These are phyloP conservation scores for Cygnus buccinator DNA, from an alignment of 2,113 vertebrate species.

Conservation along the genomic window DNA sequence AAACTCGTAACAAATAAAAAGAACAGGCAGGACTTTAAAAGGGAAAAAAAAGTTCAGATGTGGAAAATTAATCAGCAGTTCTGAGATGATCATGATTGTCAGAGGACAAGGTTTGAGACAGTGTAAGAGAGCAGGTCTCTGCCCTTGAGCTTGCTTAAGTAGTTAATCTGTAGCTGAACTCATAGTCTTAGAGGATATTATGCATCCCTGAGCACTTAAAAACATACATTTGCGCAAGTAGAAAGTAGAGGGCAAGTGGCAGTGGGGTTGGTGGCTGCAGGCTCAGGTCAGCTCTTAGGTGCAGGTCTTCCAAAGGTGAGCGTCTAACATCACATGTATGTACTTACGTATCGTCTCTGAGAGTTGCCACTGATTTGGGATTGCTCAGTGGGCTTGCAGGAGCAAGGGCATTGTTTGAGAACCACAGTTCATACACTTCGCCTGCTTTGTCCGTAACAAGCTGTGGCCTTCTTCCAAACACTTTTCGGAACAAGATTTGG, in stretches of 20 bases:
- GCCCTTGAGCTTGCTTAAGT: neutral
- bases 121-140: neutral
- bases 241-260: neutral
- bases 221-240: neutral
- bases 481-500: neutral
- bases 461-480: neutral
- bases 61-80: constrained; percentile 28
- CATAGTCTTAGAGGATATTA: neutral
- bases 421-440: neutral
- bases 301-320: neutral
- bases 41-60: neutral
- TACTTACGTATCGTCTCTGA: neutral
- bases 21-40: neutral
- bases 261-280: neutral
- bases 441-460: accelerated
- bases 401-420: neutral
- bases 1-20: neutral
- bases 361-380: neutral
- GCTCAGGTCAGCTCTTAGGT: neutral
- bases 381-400: neutral
- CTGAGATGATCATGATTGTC: neutral
- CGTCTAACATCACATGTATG: accelerated
- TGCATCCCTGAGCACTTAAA: neutral
- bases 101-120: neutral
- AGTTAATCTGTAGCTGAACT: constrained; percentile 6